phyloP scores from a whole-genome alignment of 1,140 invertebrate genomes.

The Drosophila asahinai region DNA sequence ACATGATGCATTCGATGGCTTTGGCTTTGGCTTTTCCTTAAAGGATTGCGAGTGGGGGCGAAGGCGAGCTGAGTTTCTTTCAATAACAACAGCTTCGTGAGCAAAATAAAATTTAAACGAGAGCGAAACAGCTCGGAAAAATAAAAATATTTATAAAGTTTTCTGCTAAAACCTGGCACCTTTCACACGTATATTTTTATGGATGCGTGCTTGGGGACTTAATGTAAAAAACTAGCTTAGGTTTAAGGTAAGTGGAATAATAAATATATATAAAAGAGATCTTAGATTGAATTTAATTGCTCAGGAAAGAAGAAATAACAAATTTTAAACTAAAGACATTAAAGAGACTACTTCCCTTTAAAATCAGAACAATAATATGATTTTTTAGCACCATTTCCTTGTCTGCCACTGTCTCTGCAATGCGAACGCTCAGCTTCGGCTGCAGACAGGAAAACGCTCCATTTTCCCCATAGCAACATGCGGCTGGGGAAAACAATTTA shows the following conservation, averaged over 20 bases:
- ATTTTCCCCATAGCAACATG: conserved; percentile 49
- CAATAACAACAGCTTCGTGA: conserved; percentile 53
- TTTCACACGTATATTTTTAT: neutral
- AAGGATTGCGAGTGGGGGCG: neutral
- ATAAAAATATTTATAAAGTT: neutral
- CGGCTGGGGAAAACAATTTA: conserved; percentile 78
- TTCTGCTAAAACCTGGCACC: neutral
- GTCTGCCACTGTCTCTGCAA: conserved; percentile 2
- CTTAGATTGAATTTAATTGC: no score
- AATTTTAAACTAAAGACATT: no score
- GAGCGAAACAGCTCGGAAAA: neutral
- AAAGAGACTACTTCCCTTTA: no score
- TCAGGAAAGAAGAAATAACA: no score
- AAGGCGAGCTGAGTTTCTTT: conserved; percentile 41
- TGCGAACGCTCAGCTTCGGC: conserved; percentile 12
- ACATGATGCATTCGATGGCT: conserved; percentile 6
- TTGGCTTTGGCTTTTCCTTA: neutral
- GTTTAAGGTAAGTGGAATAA: no score
- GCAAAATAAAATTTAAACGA: conserved; percentile 52
- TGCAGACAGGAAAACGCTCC: conserved; percentile 13
- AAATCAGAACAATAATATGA: no score
- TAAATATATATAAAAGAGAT: no score
- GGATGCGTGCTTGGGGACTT: neutral
- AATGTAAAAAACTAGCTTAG: no score
- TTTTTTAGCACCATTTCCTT: no score